Evolutionary conservation across 2,888 invertebrate species (phyloP).

Genomic region (Apotomis betuletana): DNA sequence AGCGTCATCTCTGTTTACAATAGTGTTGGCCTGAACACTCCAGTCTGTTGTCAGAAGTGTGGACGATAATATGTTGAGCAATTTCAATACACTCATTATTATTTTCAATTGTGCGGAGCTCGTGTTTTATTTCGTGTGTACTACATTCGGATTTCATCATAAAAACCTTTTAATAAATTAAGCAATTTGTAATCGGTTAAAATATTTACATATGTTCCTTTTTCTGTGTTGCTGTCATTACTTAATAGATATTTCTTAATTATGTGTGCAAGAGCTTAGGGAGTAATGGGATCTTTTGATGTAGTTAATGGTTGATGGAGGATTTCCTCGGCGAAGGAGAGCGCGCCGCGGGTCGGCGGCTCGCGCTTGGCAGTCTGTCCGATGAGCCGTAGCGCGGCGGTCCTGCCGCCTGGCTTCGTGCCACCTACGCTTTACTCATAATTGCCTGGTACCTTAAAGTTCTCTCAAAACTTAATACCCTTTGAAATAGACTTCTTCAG

Average conservation of each 20-base stretch:
- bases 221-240: conserved; percentile 6
- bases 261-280: conserved; percentile 36
- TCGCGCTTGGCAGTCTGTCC: conserved; percentile 72
- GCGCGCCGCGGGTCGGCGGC: conserved; percentile 53
- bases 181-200: conserved; percentile 6
- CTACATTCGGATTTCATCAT: conserved; percentile 36
- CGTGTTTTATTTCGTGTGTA: conserved; percentile 40
- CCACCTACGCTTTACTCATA: conserved; percentile 58
- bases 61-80: conserved; percentile 27
- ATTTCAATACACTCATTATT: conserved; percentile 27
- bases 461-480: conserved; percentile 35
- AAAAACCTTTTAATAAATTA: conserved; percentile 7
- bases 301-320: conserved; percentile 58
- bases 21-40: conserved; percentile 2
- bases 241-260: conserved; percentile 13
- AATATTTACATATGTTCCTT: neutral
- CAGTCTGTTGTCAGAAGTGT: conserved; percentile 49
- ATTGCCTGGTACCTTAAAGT: conserved; percentile 57
- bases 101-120: conserved; percentile 20
- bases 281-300: conserved; percentile 44
- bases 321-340: conserved; percentile 70
- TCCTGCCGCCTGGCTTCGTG: conserved; percentile 72
- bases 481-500: conserved; percentile 33
- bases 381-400: conserved; percentile 83
- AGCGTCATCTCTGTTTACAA: conserved; percentile 36